Percentiles rank a stretch among this genome's conserved stretches.
These are phyloP conservation scores for Fabriciana adippe DNA, from an alignment of 2,888 invertebrate species.

Conservation along the genomic window DNA sequence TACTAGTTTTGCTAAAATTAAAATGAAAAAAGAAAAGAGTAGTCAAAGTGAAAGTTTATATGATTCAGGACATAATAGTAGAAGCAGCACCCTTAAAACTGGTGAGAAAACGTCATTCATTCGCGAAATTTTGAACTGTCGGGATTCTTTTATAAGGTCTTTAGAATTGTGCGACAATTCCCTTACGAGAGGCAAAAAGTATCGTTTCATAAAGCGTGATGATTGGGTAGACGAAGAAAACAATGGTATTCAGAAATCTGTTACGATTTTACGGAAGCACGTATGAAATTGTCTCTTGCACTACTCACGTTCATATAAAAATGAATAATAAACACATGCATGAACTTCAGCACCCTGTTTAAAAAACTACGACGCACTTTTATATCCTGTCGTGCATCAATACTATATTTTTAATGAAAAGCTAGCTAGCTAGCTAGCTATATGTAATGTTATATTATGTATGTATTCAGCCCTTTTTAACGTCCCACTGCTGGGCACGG, in stretches of 20 bases:
- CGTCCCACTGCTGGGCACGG: too few species aligned
- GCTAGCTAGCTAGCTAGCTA: background rate
- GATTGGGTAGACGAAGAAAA: slow-evolving; percentile 70
- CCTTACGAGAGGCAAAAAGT: slow-evolving; percentile 70
- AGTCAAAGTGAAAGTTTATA: slow-evolving; percentile 44
- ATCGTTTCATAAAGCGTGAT: slow-evolving; percentile 65
- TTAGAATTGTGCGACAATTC: slow-evolving; percentile 79
- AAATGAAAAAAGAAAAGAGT: slow-evolving; percentile 40
- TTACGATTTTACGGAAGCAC: slow-evolving; percentile 42
- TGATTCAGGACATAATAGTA: slow-evolving; percentile 52
- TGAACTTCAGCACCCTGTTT: background rate
- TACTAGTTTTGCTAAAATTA: slow-evolving; percentile 46
- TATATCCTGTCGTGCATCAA: background rate
- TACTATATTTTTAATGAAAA: too few species aligned
- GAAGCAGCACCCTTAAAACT: slow-evolving; percentile 60
- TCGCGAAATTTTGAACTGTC: slow-evolving; percentile 69
- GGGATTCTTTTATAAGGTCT: slow-evolving; percentile 72
- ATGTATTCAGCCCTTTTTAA: too few species aligned
- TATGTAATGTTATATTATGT: background rate
- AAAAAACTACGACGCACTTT: slow-evolving; percentile 8
- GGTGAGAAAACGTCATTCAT: slow-evolving; percentile 78
- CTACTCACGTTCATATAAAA: background rate
- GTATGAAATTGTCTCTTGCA: slow-evolving; percentile 25
- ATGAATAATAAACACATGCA: background rate
- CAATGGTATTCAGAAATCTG: slow-evolving; percentile 59